These are phyloP conservation scores for Podilymbus podiceps DNA, from an alignment of 2,113 vertebrate species.

Conservation along the genomic window DNA sequence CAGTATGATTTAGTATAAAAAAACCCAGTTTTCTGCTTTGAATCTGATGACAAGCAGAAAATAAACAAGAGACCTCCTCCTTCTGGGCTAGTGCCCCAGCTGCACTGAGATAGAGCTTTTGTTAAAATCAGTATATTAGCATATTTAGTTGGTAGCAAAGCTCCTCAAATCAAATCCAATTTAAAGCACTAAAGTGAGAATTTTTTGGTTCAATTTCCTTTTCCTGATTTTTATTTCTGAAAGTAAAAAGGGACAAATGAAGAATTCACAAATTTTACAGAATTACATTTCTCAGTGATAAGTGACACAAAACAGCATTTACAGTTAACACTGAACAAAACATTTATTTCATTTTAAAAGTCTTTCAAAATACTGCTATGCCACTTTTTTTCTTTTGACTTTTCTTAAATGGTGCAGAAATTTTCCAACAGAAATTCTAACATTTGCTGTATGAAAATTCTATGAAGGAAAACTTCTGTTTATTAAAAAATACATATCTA, in stretches of 20 bases:
- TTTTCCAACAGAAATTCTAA: background rate
- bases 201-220: background rate
- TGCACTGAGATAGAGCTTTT: background rate
- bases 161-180: background rate
- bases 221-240: background rate
- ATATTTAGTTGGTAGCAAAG: background rate
- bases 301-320: background rate
- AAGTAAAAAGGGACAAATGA: background rate
- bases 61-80: background rate
- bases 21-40: background rate
- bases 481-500: fast-evolving
- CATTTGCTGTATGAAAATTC: background rate
- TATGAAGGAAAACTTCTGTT: background rate
- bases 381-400: background rate
- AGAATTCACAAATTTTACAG: background rate
- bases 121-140: background rate
- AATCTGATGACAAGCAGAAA: background rate
- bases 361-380: background rate
- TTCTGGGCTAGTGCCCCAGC: background rate
- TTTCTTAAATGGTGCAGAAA: background rate
- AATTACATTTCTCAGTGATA: background rate
- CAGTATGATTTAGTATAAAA: background rate
- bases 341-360: background rate
- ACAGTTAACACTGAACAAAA: background rate
- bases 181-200: background rate